A percentile compares a stretch with the other conserved stretches of the same genome.
These are phyloP conservation scores for Spodoptera litura DNA, from an alignment of 1,140 invertebrate genomes.

Conservation along the genomic window DNA sequence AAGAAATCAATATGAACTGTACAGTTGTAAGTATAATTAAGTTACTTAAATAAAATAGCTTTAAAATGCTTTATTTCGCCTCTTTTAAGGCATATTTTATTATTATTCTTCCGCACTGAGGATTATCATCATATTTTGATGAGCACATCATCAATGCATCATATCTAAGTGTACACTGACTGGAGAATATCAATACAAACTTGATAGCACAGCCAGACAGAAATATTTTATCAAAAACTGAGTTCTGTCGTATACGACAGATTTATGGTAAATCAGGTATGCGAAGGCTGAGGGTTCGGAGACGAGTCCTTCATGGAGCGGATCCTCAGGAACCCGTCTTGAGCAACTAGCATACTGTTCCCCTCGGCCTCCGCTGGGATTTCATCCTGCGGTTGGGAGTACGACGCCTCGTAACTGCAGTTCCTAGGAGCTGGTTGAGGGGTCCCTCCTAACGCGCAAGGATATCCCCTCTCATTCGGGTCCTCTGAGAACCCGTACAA, in stretches of 20 bases:
- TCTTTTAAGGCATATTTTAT: conserved; percentile 16
- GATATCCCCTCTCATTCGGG: conserved; percentile 83
- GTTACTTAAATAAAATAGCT: conserved; percentile 39
- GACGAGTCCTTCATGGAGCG: conserved; percentile 87
- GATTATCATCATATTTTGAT: conserved; percentile 4
- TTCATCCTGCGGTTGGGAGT: conserved; percentile 82
- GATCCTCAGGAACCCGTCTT: conserved; percentile 94
- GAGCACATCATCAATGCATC: conserved; percentile 14
- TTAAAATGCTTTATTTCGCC: conserved; percentile 37
- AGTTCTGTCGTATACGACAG: conserved; percentile 74
- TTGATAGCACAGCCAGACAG: conserved; percentile 31
- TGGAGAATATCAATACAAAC: conserved; percentile 25
- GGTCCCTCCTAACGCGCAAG: conserved; percentile 64
- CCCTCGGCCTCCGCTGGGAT: conserved; percentile 71
- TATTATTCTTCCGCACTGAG: neutral
- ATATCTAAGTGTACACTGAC: conserved; percentile 32
- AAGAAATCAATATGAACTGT: conserved; percentile 36
- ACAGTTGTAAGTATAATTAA: conserved; percentile 40
- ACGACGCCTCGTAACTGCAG: conserved; percentile 78
- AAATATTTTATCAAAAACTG: conserved; percentile 65
- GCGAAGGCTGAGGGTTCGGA: conserved; percentile 71
- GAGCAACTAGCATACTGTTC: conserved; percentile 93
- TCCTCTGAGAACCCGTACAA: conserved; percentile 86
- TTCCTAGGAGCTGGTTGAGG: conserved; percentile 75
- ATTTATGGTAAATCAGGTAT: conserved; percentile 83